Base-by-base conservation (phyloP, 2,888 invertebrate genomes). In the Epistrophe grossulariae region DNA sequence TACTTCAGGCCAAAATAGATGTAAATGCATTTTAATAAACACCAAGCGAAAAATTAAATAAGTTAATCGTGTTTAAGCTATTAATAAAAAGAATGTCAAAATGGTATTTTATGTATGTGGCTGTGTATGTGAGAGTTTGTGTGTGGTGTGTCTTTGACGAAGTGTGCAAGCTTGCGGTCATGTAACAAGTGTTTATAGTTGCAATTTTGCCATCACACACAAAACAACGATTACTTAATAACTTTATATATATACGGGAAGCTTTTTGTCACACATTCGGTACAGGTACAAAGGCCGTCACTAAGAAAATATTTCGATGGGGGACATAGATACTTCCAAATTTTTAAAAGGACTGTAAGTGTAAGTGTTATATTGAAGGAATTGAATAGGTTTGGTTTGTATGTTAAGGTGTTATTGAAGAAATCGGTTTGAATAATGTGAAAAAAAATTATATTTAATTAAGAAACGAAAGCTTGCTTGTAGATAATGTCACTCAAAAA, bases 1-100 rank as follows among this genome's bases (percentile, higher is more conserved):
- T 24, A 72, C 76, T 70, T 77, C 81, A 60, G 78, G 77, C 78
- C 85, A 73, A 81, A 66, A 73, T 24, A 74, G 85, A 81, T 81
- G 81, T 59, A 78, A 79, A 85, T 85, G 85, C 78, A 85, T 85
- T 70, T 77, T 77, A 72, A 77, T 84, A 85, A 81, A 85, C 84
- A 81, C 81, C 73, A 82, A 70, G 19, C 38, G 55, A 19, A 79
- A 87, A 83, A 79, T 87, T 79, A 87, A 83, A 87, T 87, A 83
- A 83, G 83, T 83, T 76, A 87, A 83, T 79, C 87, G 87, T 87
- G 87, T 83, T 83, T 48, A 45, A 79, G 83, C 83, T 87, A 87
- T 87, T 83, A 87, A 87, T 87, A 76, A 45, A 57, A 59, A 72
- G 76, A 82, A 81, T 82, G 82, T 78, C 85, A 85, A 85, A 80